Conservation (phyloP, 92 coral and sea anemone species). For the Nematostella vectensis region DNA sequence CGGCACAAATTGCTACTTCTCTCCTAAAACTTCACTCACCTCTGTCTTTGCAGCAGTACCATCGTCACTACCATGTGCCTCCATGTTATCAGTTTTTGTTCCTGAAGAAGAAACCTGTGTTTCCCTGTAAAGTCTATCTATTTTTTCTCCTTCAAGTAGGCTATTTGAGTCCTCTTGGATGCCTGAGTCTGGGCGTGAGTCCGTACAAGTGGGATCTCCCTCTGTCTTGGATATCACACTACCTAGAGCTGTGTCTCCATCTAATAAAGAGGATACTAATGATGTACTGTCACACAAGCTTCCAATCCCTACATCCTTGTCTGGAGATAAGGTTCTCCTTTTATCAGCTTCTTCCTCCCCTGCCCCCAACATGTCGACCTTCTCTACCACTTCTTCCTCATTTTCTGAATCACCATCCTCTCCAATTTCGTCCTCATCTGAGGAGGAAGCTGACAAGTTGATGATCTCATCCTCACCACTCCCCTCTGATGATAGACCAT, state of each 20-base stretch:
- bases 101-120: no score
- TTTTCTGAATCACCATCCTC: slow-evolving; percentile 1
- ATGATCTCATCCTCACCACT: slow-evolving; percentile 88
- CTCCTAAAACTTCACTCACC: no score
- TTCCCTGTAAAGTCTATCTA: no score
- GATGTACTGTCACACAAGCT: no score
- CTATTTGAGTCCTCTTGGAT: no score
- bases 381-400: neutral
- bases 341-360: neutral
- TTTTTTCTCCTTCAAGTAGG: no score
- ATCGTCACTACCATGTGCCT: no score
- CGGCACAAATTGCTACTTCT: no score
- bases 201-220: neutral
- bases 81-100: no score
- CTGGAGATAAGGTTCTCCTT: neutral
- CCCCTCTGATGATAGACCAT: slow-evolving; percentile 40
- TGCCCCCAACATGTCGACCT: neutral
- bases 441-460: slow-evolving; percentile 59
- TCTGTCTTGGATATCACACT: neutral
- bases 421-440: slow-evolving; percentile 7
- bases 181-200: neutral
- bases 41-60: no score
- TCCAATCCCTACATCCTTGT: neutral
- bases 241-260: neutral
- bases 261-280: no score